Evolutionary conservation across 2,888 invertebrate species (phyloP).

Genomic region (Unio pictorum): DNA sequence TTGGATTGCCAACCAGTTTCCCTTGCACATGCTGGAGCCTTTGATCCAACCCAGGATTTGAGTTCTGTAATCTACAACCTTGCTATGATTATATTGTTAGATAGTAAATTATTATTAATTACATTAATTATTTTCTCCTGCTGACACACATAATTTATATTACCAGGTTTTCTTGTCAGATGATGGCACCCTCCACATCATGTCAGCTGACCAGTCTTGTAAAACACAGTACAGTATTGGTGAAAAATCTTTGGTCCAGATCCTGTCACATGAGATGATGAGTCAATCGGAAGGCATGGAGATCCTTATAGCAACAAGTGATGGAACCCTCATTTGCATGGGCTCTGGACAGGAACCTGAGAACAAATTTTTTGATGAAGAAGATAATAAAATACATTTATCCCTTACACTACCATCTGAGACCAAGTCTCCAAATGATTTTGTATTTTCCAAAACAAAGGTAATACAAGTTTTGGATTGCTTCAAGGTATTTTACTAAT

Average conservation of each 20-base stretch:
- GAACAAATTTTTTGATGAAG: constrained; percentile 17
- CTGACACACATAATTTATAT: background rate
- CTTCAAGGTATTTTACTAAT: background rate
- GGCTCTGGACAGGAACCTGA: constrained; percentile 43
- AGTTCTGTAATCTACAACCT: too few relatives aligned
- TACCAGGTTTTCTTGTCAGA: constrained; percentile 54
- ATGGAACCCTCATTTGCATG: constrained; percentile 65
- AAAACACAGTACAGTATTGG: constrained; percentile 56
- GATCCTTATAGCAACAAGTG: constrained; percentile 62
- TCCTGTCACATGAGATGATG: constrained; percentile 62
- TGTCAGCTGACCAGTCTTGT: constrained; percentile 59
- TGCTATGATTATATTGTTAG: too few relatives aligned
- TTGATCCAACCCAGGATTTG: too few relatives aligned
- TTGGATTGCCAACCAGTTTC: too few relatives aligned
- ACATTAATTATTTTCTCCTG: background rate
- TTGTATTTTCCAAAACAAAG: constrained; percentile 46
- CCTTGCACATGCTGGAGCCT: too few relatives aligned
- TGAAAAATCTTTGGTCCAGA: constrained; percentile 63
- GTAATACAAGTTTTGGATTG: constrained; percentile 14
- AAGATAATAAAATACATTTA: constrained; percentile 14
- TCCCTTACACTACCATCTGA: constrained; percentile 33
- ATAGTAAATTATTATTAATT: background rate
- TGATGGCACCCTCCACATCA: constrained; percentile 62
- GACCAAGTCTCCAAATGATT: constrained; percentile 52
- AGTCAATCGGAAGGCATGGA: constrained; percentile 57